Evolutionary conservation across 2,888 invertebrate genomes (phyloP).

Genomic region (Diaprepes abbreviatus): DNA sequence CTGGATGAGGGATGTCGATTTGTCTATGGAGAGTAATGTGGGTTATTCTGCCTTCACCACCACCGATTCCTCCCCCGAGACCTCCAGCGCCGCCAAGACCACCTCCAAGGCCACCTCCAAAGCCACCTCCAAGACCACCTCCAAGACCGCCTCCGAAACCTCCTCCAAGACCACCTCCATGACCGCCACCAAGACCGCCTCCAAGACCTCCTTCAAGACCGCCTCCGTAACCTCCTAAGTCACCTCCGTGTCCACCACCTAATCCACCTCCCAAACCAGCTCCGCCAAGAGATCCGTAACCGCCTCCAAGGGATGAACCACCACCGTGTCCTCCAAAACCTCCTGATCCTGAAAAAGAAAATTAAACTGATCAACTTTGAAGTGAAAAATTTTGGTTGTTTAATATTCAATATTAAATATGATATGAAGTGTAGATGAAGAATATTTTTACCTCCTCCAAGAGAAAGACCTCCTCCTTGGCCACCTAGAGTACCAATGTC

Average conservation of each 20-base stretch:
- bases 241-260: slow-evolving; percentile 20
- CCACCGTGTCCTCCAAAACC: slow-evolving; percentile 49
- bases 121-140: slow-evolving; percentile 35
- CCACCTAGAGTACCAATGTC: slow-evolving; percentile 53
- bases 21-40: slow-evolving; percentile 77
- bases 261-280: slow-evolving; percentile 30
- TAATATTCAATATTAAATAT: too few relatives aligned
- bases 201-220: slow-evolving; percentile 48
- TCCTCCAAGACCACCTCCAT: slow-evolving; percentile 41
- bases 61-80: slow-evolving; percentile 46
- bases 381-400: slow-evolving; percentile 18
- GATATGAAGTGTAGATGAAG: too few relatives aligned
- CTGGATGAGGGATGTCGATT: slow-evolving; percentile 70
- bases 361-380: neutral
- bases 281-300: slow-evolving; percentile 33
- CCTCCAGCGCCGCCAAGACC: slow-evolving; percentile 53
- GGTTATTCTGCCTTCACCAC: slow-evolving; percentile 64
- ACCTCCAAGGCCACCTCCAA: slow-evolving; percentile 40
- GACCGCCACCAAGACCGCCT: slow-evolving; percentile 44
- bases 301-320: slow-evolving; percentile 46
- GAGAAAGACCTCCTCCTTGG: slow-evolving; percentile 38
- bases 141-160: slow-evolving; percentile 15
- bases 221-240: slow-evolving; percentile 40
- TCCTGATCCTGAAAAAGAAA: slow-evolving; percentile 4
- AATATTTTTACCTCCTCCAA: slow-evolving; percentile 17